A percentile compares a stretch with the other conserved stretches of the same genome.
Conservation (phyloP, 2,113 vertebrate species). For the Elanoides forficatus region DNA sequence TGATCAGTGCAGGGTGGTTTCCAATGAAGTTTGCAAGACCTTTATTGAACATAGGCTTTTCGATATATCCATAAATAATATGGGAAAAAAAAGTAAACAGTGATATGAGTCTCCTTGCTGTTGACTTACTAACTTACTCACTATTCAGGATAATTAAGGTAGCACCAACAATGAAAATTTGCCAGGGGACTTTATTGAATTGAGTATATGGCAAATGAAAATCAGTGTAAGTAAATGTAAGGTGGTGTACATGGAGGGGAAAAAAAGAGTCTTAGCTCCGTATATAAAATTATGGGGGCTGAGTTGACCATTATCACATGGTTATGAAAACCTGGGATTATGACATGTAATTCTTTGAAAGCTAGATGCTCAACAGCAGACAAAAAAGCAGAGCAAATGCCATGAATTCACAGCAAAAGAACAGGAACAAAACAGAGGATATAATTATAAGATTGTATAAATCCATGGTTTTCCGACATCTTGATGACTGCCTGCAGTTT, state of each 20-base stretch:
- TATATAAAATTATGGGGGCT: background rate
- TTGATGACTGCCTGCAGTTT: background rate
- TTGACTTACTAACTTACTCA: background rate
- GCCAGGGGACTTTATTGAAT: background rate
- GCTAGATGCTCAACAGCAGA: background rate
- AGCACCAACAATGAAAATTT: background rate
- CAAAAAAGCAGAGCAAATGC: background rate
- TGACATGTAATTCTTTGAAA: background rate
- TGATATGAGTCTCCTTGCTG: background rate
- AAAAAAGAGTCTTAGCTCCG: background rate
- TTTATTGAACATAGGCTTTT: background rate
- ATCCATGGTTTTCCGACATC: background rate
- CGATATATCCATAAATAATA: background rate
- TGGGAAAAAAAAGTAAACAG: background rate
- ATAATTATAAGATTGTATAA: background rate
- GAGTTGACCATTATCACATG: background rate
- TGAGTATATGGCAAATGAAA: background rate
- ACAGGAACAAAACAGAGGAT: background rate
- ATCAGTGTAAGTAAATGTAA: background rate
- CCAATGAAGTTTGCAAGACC: background rate
- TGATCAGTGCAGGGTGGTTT: background rate
- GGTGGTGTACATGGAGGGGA: background rate
- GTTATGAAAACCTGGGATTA: background rate
- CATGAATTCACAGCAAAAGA: background rate
- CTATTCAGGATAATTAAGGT: background rate